Percentiles rank a stretch among this genome's conserved stretches.
phyloP scores from a whole-genome alignment of 2,888 invertebrate species.

The Drosophila aldrichi region DNA sequence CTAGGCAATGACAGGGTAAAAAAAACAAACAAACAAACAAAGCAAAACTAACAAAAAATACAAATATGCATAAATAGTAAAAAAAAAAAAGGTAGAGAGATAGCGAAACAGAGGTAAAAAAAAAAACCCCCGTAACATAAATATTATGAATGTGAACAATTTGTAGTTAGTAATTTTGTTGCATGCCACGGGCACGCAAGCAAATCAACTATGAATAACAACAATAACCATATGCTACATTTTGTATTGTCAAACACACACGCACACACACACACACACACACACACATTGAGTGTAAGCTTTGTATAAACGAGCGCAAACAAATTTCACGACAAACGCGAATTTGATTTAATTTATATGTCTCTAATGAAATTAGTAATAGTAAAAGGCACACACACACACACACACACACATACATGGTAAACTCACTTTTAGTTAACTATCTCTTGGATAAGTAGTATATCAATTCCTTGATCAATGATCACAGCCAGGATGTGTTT shows the following conservation, averaged over 20 bases:
- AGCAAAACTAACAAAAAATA: not conserved
- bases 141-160: constrained; percentile 45
- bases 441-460: constrained; percentile 17
- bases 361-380: constrained; percentile 78
- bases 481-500: constrained; percentile 31
- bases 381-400: constrained; percentile 11
- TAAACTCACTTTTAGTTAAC: constrained; percentile 49
- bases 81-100: not conserved
- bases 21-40: not conserved
- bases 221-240: constrained; percentile 28
- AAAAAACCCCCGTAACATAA: constrained; percentile 12
- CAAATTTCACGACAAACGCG: constrained; percentile 65
- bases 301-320: constrained; percentile 50
- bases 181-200: constrained; percentile 38
- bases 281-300: constrained; percentile 9
- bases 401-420: constrained; percentile 5
- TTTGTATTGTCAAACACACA: constrained; percentile 34
- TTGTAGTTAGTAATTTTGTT: constrained; percentile 47
- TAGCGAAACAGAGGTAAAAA: not conserved
- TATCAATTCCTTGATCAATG: constrained; percentile 10
- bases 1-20: constrained; percentile 8
- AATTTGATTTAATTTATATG: constrained; percentile 78
- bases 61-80: not conserved
- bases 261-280: constrained; percentile 28
- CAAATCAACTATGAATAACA: constrained; percentile 15